phyloP scores from a whole-genome alignment of 2,113 vertebrate species.

The Isurus oxyrinchus region DNA sequence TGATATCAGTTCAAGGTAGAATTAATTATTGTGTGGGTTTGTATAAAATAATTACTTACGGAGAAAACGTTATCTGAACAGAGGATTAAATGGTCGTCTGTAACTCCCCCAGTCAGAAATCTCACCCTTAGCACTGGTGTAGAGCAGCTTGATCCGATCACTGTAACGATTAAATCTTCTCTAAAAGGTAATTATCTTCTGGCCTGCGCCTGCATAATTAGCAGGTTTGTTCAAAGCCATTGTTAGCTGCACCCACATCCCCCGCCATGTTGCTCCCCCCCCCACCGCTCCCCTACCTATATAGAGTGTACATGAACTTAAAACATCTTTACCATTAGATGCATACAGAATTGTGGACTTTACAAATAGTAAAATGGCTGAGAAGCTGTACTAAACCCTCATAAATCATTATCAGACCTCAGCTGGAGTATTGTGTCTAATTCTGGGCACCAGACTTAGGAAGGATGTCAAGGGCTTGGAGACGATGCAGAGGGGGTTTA shows the following conservation, averaged over 20 bases:
- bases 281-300: not conserved
- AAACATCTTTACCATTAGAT: too few relatives aligned
- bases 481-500: too few relatives aligned
- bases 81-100: not conserved
- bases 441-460: too few relatives aligned
- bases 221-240: constrained; percentile 33
- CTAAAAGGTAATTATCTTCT: constrained; percentile 48
- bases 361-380: too few relatives aligned
- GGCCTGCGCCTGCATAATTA: constrained; percentile 45
- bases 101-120: not conserved
- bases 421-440: too few relatives aligned
- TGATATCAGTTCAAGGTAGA: not conserved
- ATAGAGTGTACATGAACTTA: too few relatives aligned
- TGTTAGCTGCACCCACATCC: constrained; percentile 23
- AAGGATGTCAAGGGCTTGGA: too few relatives aligned
- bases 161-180: constrained; percentile 50
- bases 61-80: not conserved
- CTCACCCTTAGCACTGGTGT: not conserved
- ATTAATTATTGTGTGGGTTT: not conserved
- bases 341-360: too few relatives aligned
- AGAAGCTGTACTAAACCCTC: too few relatives aligned
- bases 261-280: too few relatives aligned
- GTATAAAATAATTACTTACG: not conserved
- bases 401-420: too few relatives aligned
- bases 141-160: constrained; percentile 44